Conservation (phyloP, 2,888 invertebrate genomes). For the Athrips mouffetella region DNA sequence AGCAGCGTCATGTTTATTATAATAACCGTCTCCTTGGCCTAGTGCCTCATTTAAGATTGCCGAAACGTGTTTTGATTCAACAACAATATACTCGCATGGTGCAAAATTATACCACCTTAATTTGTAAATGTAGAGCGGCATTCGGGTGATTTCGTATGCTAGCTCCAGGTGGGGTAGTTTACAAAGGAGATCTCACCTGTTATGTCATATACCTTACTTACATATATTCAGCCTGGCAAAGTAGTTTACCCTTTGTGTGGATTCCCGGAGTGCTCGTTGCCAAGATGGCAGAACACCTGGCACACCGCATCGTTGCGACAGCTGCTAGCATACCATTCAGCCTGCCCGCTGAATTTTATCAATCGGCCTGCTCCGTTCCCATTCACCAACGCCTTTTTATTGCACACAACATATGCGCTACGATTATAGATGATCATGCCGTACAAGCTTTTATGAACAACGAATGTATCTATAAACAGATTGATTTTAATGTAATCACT, state of each 20-base stretch:
- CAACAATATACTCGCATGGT: neutral
- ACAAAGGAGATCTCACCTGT: neutral
- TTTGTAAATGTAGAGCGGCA: neutral
- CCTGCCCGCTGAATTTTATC: slow-evolving; percentile 59
- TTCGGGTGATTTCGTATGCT: too few species aligned
- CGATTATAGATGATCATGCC: neutral
- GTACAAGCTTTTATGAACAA: too few species aligned
- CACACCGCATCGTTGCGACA: slow-evolving; percentile 38
- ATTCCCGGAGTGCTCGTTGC: slow-evolving; percentile 3
- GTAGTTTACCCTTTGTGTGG: slow-evolving; percentile 44
- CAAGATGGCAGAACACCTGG: slow-evolving; percentile 57
- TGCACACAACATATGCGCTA: slow-evolving; percentile 35
- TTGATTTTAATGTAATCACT: too few species aligned
- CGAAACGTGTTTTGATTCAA: slow-evolving; percentile 2
- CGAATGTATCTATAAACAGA: too few species aligned
- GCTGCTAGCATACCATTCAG: slow-evolving; percentile 64
- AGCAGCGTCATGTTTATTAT: neutral
- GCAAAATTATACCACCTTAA: neutral
- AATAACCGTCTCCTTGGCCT: slow-evolving; percentile 7
- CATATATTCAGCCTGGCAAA: slow-evolving; percentile 32
- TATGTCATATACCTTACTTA: neutral
- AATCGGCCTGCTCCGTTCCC: slow-evolving; percentile 53
- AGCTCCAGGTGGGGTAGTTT: too few species aligned
- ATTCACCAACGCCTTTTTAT: slow-evolving; percentile 55
- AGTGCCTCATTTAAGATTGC: slow-evolving; percentile 8